These are phyloP conservation scores for Colossoma macropomum DNA, from an alignment of 2,113 vertebrate genomes.

Conservation along the genomic window DNA sequence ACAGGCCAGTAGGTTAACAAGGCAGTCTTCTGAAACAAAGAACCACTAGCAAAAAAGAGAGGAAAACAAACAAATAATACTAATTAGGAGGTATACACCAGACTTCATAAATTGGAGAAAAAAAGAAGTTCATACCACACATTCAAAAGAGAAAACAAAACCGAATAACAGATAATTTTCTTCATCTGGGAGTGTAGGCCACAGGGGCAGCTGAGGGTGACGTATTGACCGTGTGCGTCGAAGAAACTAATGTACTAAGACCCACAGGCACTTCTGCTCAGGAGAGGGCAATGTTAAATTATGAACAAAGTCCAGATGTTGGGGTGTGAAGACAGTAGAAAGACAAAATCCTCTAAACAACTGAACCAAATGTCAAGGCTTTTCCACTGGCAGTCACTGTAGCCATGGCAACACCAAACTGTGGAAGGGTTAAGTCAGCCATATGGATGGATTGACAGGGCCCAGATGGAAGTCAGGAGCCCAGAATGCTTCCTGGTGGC, in stretches of 20 bases:
- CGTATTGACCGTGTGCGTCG: neutral
- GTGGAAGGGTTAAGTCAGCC: constrained; percentile 37
- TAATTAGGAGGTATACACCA: constrained; percentile 26
- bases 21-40: constrained; percentile 25
- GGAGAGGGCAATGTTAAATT: constrained; percentile 3
- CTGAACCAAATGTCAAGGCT: constrained; percentile 40
- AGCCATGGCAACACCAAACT: constrained; percentile 47
- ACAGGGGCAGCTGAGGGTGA: neutral
- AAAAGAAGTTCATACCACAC: neutral
- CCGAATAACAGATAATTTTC: neutral
- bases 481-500: constrained; percentile 67
- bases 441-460: constrained; percentile 49
- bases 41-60: constrained; percentile 30
- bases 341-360: constrained; percentile 43
- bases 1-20: constrained; percentile 30
- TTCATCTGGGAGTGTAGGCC: constrained; percentile 16
- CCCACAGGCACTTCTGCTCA: constrained; percentile 46
- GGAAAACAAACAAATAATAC: constrained; percentile 35
- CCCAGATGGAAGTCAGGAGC: constrained; percentile 56
- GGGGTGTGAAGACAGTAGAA: constrained; percentile 10
- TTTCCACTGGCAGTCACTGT: constrained; percentile 41
- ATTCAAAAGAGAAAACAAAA: constrained; percentile 11
- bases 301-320: neutral
- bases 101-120: constrained; percentile 25
- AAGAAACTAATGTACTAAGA: neutral